Conservation (phyloP, 2,888 invertebrate genomes). For the Brenthis hecate region DNA sequence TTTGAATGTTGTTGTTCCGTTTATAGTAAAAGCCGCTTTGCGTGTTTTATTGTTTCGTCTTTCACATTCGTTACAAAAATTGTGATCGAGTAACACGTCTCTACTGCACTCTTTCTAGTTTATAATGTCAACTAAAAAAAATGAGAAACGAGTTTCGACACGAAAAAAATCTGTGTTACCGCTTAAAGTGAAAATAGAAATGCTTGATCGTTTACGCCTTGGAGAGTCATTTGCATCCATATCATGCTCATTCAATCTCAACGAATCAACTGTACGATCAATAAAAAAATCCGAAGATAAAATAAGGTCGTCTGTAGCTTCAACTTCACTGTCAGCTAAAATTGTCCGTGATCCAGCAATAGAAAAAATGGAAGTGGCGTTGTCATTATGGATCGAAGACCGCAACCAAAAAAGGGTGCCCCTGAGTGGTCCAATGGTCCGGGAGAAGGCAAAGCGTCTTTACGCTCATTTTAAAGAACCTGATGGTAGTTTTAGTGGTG, state of each 20-base stretch:
- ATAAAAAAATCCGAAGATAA: constrained; percentile 40
- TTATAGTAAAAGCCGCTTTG: too few relatives aligned
- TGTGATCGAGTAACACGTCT: too few relatives aligned
- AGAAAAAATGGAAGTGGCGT: constrained; percentile 41
- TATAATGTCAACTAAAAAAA: too few relatives aligned
- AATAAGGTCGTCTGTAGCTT: constrained; percentile 44
- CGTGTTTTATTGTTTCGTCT: too few relatives aligned
- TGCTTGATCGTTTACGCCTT: constrained; percentile 41
- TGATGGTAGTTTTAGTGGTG: constrained; percentile 32
- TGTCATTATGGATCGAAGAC: constrained; percentile 44
- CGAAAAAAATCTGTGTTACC: constrained; percentile 39
- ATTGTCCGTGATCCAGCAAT: constrained; percentile 44
- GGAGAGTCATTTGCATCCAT: constrained; percentile 39
- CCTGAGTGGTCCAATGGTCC: constrained; percentile 41
- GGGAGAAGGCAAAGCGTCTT: constrained; percentile 44
- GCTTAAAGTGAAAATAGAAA: constrained; percentile 42
- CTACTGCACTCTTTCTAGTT: too few relatives aligned
- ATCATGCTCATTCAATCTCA: constrained; percentile 40
- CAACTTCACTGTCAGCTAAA: constrained; percentile 43
- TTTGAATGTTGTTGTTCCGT: too few relatives aligned
- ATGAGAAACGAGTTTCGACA: constrained; percentile 25
- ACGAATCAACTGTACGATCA: constrained; percentile 41
- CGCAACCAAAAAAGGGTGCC: constrained; percentile 41
- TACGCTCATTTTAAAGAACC: constrained; percentile 42
- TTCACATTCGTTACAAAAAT: too few relatives aligned